A percentile compares a stretch with the other conserved stretches of the same genome.
Evolutionary conservation across 2,113 vertebrate genomes (phyloP).

Genomic region (Merops nubicus): DNA sequence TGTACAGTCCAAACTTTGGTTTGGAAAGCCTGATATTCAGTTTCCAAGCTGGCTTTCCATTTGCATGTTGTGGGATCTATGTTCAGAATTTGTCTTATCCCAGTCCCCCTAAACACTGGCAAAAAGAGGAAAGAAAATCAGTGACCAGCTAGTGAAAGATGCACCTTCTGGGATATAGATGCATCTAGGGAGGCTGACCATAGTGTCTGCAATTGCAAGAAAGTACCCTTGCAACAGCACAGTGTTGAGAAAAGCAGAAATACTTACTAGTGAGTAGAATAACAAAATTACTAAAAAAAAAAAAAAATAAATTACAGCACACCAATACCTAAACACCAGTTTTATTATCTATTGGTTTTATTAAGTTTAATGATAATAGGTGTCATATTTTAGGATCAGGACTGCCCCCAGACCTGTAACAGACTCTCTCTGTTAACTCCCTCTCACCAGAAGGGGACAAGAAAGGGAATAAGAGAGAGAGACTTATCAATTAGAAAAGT

Average conservation of each 20-base stretch:
- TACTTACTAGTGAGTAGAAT: background rate
- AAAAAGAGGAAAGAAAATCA: background rate
- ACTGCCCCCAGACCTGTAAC: no score
- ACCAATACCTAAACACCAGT: rapidly evolving
- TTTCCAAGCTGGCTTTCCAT: background rate
- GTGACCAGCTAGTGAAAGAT: background rate
- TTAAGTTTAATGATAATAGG: background rate
- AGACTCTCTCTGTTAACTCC: no score
- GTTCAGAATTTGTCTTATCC: background rate
- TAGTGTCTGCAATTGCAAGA: background rate
- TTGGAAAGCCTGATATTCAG: background rate
- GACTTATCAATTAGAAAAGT: no score
- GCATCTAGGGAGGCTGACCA: background rate
- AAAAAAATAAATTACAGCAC: background rate
- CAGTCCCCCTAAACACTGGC: background rate
- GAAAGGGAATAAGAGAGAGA: no score
- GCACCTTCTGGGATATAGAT: background rate
- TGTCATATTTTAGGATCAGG: no score
- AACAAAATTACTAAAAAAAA: background rate
- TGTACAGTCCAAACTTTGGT: background rate
- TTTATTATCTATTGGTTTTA: background rate
- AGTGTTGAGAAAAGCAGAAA: background rate
- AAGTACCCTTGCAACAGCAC: background rate
- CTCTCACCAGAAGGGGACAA: no score
- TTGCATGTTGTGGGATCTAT: background rate